phyloP scores from a whole-genome alignment of 2,113 vertebrate genomes.

The Cebidichthys violaceus region DNA sequence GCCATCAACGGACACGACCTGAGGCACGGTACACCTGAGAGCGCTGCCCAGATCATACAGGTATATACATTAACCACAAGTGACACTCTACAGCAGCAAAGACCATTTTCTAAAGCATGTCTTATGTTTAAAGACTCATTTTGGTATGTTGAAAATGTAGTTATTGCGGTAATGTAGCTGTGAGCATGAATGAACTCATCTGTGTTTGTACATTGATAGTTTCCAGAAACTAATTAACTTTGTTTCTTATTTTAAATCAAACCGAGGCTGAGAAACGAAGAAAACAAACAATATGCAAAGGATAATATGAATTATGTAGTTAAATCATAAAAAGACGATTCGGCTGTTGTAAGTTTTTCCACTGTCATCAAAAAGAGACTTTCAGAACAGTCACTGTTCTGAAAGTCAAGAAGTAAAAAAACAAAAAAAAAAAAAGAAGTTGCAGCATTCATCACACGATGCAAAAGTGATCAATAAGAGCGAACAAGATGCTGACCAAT shows the following conservation, averaged over 20 bases:
- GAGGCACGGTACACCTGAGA: constrained; percentile 92
- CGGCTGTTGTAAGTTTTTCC: neutral
- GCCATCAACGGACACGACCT: constrained; percentile 94
- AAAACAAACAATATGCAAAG: neutral
- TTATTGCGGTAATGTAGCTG: neutral
- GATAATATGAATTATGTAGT: neutral
- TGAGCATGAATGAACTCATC: neutral
- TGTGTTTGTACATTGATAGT: neutral
- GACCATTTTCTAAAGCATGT: neutral
- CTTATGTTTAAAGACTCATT: neutral
- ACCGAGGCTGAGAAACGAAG: neutral
- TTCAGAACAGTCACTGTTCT: neutral
- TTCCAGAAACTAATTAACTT: neutral
- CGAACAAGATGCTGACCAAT: neutral
- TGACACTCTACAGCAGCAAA: neutral
- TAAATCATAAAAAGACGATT: neutral
- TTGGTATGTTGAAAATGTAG: neutral
- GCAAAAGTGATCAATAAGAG: neutral
- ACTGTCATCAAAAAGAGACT: no score
- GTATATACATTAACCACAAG: constrained; percentile 69
- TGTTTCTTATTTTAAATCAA: neutral
- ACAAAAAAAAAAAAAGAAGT: neutral
- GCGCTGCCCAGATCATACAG: constrained; percentile 95
- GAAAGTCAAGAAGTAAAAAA: no score
- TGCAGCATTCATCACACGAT: neutral